These are phyloP conservation scores for Hormaphis cornu DNA, from an alignment of 1,140 invertebrate genomes.

Conservation along the genomic window DNA sequence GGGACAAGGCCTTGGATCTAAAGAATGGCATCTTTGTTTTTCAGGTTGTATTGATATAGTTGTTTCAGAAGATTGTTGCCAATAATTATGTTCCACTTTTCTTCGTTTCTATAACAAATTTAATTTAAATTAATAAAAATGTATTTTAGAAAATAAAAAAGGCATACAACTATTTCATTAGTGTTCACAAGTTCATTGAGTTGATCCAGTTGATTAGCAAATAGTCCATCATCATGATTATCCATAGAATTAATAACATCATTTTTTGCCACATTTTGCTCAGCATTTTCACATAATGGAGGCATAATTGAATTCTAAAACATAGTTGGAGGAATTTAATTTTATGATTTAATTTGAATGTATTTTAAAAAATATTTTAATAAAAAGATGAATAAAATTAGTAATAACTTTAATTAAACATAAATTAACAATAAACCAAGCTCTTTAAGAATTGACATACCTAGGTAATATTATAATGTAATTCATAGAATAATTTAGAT, in stretches of 20 bases:
- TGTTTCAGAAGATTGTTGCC: slow-evolving; percentile 4
- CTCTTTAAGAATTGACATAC: no score
- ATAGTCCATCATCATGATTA: slow-evolving; percentile 3
- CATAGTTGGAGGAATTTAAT: no score
- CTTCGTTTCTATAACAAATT: slow-evolving; percentile 4
- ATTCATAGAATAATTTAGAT: no score
- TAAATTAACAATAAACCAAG: no score
- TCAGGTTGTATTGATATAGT: neutral
- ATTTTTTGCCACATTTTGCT: slow-evolving; percentile 16
- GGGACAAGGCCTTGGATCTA: slow-evolving; percentile 59
- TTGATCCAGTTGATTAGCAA: slow-evolving; percentile 17
- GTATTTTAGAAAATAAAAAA: neutral
- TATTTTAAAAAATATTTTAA: no score
- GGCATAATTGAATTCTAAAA: slow-evolving; percentile 25
- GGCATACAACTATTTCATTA: slow-evolving; percentile 9
- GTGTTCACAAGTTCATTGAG: slow-evolving; percentile 13
- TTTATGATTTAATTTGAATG: no score
- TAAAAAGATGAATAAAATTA: no score
- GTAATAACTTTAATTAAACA: no score
- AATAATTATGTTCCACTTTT: slow-evolving; percentile 22
- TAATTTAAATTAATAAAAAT: neutral
- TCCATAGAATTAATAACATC: slow-evolving; percentile 12
- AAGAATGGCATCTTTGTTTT: slow-evolving; percentile 51
- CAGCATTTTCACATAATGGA: slow-evolving; percentile 8
- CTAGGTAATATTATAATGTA: no score